Conservation (phyloP, 2,888 invertebrate genomes). For the Acanthosepion esculentum region DNA sequence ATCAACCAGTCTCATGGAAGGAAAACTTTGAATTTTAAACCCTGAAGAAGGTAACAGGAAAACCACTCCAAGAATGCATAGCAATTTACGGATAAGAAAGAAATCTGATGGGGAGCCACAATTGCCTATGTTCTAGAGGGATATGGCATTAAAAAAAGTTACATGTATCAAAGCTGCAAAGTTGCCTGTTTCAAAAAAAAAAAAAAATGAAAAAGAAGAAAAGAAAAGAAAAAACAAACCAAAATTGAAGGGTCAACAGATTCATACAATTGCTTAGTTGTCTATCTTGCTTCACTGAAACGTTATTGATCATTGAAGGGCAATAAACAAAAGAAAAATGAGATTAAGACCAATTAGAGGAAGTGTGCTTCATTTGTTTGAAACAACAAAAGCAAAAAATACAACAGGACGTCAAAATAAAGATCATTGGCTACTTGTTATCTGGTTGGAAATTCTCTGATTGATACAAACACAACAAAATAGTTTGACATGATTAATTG, state of each 20-base stretch:
- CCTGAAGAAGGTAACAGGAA: too few species aligned
- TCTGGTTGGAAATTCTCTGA: not conserved
- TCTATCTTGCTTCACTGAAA: not conserved
- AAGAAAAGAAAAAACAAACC: not conserved
- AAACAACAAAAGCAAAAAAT: not conserved
- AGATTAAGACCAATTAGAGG: not conserved
- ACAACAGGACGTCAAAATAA: not conserved
- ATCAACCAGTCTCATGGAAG: too few species aligned
- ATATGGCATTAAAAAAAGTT: not conserved
- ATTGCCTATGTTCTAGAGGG: too few species aligned
- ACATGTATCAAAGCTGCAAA: not conserved
- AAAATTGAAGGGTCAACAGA: not conserved
- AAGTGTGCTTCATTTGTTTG: not conserved
- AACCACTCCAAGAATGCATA: too few species aligned
- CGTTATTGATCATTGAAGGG: not conserved
- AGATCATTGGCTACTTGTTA: not conserved
- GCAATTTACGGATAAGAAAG: too few species aligned
- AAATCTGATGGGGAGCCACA: too few species aligned
- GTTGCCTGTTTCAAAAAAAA: not conserved
- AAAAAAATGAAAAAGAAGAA: not conserved
- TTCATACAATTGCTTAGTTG: not conserved
- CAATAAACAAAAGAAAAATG: not conserved
- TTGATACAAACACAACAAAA: not conserved
- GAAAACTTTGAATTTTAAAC: too few species aligned
- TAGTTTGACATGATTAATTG: not conserved